Percentiles rank a stretch among this genome's conserved stretches.
Evolutionary conservation across 1,140 invertebrate genomes (phyloP).

Genomic region (Drosophila oshimai): DNA sequence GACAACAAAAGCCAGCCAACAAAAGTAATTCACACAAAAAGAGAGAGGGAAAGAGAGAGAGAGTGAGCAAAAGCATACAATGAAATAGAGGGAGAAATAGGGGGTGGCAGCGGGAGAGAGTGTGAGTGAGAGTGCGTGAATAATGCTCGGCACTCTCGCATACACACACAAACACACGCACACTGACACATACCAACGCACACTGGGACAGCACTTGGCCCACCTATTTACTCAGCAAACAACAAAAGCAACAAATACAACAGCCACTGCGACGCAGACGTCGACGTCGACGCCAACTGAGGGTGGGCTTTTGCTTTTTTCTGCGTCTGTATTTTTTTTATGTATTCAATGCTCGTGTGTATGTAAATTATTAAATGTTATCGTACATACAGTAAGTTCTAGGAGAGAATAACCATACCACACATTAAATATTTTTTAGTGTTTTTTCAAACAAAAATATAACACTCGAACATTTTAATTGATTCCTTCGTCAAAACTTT

Average conservation of each 20-base stretch:
- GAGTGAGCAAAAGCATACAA: neutral
- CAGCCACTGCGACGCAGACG: neutral
- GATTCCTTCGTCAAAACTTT: too few relatives aligned
- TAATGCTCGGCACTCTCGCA: conserved; percentile 14
- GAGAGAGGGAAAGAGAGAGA: neutral
- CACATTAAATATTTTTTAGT: too few relatives aligned
- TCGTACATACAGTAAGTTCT: conserved; percentile 8
- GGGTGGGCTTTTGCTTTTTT: conserved; percentile 24
- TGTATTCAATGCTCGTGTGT: conserved; percentile 24
- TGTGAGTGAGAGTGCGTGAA: conserved; percentile 30
- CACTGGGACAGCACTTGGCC: conserved; percentile 80
- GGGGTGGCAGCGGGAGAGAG: conserved; percentile 2
- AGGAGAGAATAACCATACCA: neutral
- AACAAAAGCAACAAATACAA: conserved; percentile 31
- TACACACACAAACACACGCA: conserved; percentile 1
- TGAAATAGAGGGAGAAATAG: neutral
- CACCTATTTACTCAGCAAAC: conserved; percentile 70
- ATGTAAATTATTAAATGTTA: conserved; percentile 17
- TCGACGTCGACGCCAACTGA: conserved; percentile 13
- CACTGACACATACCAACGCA: conserved; percentile 3
- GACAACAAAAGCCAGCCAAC: conserved; percentile 29
- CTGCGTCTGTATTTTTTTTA: conserved; percentile 10
- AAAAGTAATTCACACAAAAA: conserved; percentile 15
- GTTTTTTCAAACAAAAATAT: too few relatives aligned
- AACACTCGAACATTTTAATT: neutral